Base-by-base conservation (phyloP, 2,113 vertebrate genomes). In the Hyperopisus bebe region DNA sequence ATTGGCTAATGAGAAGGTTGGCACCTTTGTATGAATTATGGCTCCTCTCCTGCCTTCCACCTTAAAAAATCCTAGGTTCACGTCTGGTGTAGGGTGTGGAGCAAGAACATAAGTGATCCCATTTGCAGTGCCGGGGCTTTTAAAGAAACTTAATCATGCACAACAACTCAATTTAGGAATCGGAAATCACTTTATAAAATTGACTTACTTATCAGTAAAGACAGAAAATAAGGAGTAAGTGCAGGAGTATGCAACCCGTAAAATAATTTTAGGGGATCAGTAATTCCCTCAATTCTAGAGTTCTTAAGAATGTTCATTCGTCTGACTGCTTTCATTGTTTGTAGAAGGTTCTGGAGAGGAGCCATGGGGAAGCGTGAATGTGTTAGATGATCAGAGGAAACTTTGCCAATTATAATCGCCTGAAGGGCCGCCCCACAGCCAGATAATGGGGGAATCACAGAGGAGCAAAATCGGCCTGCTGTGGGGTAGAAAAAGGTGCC, bases 361-460 rank as follows among this genome's bases (percentile, higher is more conserved):
- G 80, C 48, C 46, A 9, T 84, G 17, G 24, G 15, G 80, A n/a
- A 70, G n/a, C n/a, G n/a, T 39, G n/a, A 90, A 47, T 86, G 83
- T 86, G 42, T 62, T 53, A 48, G 27, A 86, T 74, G 50, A 39
- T 80, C 77, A 58, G 19, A 19, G 27, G 84, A 86, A 87, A 66
- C 83, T 27, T 86, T 42, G 58, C 46, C 39, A 13, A 15, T 62
- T 89, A 31, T 85, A 84, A 53, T 44, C 77, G 51, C 51, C 31
- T 46, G 51, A 50, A 62, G 84, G 39, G 53, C 44, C 11, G 24
- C 83, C 10, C 44, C n/a, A 53, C 53, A 31, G 80, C 47, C 47
- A 86, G 4, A 42, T 90, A 44, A 74, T 90, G 66, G 42, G 84
- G 42, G 47, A 90, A 87, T 21, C 55, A 80, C 74, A 80, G 70